Conservation (phyloP, 2,797 vertebrate genomes). For the Enoplosus armatus region DNA sequence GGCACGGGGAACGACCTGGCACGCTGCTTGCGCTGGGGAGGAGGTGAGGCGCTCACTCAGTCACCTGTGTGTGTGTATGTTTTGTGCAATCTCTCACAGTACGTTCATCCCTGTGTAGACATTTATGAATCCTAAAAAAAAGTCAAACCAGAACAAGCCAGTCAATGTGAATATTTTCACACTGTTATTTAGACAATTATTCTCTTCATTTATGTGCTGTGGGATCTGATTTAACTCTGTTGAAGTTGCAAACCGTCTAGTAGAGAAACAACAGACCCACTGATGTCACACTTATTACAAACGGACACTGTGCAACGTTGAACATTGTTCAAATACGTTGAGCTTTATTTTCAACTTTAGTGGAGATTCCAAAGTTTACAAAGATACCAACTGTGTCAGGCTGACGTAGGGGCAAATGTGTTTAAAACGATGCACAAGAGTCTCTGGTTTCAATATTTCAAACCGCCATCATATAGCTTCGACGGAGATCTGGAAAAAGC, state of each 20-base stretch:
- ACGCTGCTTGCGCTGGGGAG: slow-evolving; percentile 95
- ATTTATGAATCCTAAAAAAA: background rate
- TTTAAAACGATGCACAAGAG: background rate
- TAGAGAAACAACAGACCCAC: background rate
- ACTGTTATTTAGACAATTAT: background rate
- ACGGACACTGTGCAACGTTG: too few species aligned
- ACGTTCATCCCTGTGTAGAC: background rate
- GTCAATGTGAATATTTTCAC: background rate
- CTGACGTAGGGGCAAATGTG: background rate
- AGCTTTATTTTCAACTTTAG: background rate
- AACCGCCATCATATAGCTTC: background rate
- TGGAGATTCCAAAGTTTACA: background rate
- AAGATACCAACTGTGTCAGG: background rate
- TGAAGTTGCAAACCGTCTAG: background rate
- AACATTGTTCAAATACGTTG: background rate
- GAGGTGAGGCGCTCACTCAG: slow-evolving; percentile 86
- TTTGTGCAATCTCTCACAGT: slow-evolving; percentile 22
- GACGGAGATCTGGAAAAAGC: background rate
- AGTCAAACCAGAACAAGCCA: background rate
- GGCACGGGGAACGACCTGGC: slow-evolving; percentile 96
- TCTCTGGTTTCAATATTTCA: too few species aligned
- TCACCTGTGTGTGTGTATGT: slow-evolving; percentile 27
- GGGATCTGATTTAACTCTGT: background rate
- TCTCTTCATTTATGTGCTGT: background rate
- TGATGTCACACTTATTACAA: too few species aligned